Evolutionary conservation across 2,888 invertebrate species (phyloP), one percentile per base, ranked within the genome.

Genomic region (Drosophila multiciliata): DNA sequence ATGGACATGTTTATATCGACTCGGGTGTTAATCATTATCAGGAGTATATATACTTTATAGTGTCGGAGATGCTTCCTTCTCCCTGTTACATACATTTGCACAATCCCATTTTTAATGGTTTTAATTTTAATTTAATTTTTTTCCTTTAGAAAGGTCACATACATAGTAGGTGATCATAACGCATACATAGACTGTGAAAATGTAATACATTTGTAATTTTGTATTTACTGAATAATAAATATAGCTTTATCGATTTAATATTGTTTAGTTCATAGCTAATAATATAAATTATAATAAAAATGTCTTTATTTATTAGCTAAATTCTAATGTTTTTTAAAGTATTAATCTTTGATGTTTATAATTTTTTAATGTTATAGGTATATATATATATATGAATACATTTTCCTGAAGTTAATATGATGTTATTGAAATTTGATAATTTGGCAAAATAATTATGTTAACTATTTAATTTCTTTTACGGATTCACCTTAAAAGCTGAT

Each of bases 401-500:
- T 23, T 23, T 23, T 23, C 1, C 12, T 12, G 12, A 36, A 12
- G 35, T 12, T 6, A 29, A 5, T 29, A 29, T 9, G 9, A 40
- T 4, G 20, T 3, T 12, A 20, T 15, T 23, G 1, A 45, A 23
- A 45, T 23, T 1, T 45, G 11, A 42, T 12, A 29, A 36, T 12
- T n/a, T 11, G 11, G 12, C 35, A 35, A 35, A 9, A 15, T 35
- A 54, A 26, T 54, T 48, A 32, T 32, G n/a, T 29, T 12, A 29
- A 49, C 26, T 8, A 33, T 59, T 29, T 1, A 35, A 32, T 48
- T 35, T 36, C 12, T 1, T 36, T 9, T 32, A 6, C 2, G 7
- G 8, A 38, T 54, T 7, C n/a, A 50, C 40, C 33, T 29, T 33
- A 50, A 38, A 15, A 38, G 49, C 8, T 69, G 59, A 54, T 42